phyloP scores from a whole-genome alignment of 2,888 invertebrate species.

The Proisotoma minuta region DNA sequence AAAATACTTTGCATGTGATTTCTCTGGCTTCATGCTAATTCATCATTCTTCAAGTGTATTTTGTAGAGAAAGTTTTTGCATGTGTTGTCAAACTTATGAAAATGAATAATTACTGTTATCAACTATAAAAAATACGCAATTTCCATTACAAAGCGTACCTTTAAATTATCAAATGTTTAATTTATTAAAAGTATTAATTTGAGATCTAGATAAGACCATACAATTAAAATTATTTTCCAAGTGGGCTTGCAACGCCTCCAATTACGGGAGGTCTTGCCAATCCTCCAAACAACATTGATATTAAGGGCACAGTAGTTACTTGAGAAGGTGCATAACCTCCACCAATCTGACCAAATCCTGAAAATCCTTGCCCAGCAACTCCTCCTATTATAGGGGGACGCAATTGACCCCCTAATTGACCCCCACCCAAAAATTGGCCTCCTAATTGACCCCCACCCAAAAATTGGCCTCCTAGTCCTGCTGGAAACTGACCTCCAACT shows the following conservation, averaged over 20 bases:
- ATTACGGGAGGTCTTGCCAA: conserved; percentile 6
- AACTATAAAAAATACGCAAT: too few relatives aligned
- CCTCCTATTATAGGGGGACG: conserved; percentile 4
- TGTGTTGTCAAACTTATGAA: too few relatives aligned
- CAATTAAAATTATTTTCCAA: background rate
- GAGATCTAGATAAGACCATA: background rate
- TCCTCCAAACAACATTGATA: conserved; percentile 11
- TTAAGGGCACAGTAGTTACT: too few relatives aligned
- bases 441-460: conserved; percentile 1
- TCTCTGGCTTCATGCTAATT: too few relatives aligned
- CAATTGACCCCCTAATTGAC: too few relatives aligned
- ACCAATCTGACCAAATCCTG: background rate
- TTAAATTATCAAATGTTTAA: background rate
- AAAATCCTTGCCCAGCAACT: conserved; percentile 4
- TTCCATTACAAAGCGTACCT: too few relatives aligned
- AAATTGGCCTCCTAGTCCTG: conserved; percentile 8
- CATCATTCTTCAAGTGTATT: too few relatives aligned
- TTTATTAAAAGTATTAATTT: background rate
- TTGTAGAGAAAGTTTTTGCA: too few relatives aligned
- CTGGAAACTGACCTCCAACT: background rate
- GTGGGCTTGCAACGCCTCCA: conserved; percentile 17
- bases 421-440: too few relatives aligned
- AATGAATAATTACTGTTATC: too few relatives aligned
- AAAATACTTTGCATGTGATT: too few relatives aligned
- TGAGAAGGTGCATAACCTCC: too few relatives aligned